A percentile compares a stretch with the other conserved stretches of the same genome.
Conservation (phyloP, 2,888 invertebrate species). For the Lasioglossum vierecki region DNA sequence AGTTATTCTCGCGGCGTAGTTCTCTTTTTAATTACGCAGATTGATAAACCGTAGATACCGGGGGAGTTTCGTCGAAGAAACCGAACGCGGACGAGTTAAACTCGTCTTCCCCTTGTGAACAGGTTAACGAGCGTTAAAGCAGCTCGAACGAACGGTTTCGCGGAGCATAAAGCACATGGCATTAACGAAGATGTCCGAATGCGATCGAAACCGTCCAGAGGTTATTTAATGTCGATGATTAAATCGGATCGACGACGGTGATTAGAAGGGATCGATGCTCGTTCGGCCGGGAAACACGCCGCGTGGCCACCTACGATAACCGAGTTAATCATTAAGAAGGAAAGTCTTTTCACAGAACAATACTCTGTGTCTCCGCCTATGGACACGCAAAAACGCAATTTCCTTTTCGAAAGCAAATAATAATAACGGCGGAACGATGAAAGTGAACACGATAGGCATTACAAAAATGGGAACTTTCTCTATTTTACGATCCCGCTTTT, state of each 20-base stretch:
- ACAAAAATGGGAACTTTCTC: conserved; percentile 48
- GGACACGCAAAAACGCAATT: conserved; percentile 31
- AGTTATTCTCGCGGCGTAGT: not conserved
- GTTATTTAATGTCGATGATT: not conserved
- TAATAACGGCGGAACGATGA: conserved; percentile 50
- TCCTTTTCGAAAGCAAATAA: conserved; percentile 59
- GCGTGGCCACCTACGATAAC: not conserved
- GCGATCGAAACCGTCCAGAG: not conserved
- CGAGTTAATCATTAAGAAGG: conserved; percentile 2
- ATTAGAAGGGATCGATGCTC: not conserved
- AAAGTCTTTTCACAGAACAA: conserved; percentile 35
- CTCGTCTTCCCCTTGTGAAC: conserved; percentile 1
- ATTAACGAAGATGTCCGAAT: not conserved
- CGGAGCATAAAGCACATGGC: not conserved
- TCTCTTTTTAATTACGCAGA: not conserved
- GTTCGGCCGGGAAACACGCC: not conserved
- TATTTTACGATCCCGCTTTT: conserved; percentile 30
- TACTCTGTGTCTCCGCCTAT: not conserved
- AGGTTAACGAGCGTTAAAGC: not conserved
- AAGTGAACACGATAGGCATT: conserved; percentile 39
- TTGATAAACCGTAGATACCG: not conserved
- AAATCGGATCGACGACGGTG: not conserved
- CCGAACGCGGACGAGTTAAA: not conserved
- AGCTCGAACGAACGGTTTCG: not conserved
- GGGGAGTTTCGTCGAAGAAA: not conserved